phyloP scores from a whole-genome alignment of 2,888 invertebrate species.

The Zele albiditarsus region DNA sequence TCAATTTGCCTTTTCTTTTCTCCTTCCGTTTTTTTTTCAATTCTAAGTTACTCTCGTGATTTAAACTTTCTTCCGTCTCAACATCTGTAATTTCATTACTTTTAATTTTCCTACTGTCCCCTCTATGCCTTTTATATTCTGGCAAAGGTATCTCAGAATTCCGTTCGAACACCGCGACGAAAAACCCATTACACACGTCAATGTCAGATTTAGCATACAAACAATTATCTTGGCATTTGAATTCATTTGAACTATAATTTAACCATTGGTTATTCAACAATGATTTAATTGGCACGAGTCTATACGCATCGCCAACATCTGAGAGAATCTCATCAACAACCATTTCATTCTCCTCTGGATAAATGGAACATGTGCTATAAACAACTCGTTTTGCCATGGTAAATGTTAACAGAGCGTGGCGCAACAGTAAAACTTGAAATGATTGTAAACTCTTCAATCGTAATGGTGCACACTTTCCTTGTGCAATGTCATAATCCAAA shows the following conservation, averaged over 20 bases:
- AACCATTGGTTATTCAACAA: constrained; percentile 80
- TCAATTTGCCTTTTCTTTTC: constrained; percentile 50
- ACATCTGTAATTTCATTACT: not conserved
- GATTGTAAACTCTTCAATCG: constrained; percentile 82
- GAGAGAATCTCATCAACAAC: constrained; percentile 83
- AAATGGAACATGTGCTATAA: constrained; percentile 96
- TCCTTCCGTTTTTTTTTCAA: constrained; percentile 47
- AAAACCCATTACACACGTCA: constrained; percentile 94
- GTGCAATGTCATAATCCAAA: constrained; percentile 72
- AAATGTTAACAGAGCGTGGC: constrained; percentile 88
- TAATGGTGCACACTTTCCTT: constrained; percentile 73
- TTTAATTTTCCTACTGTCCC: constrained; percentile 13
- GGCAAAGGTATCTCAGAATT: constrained; percentile 62
- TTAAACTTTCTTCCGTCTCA: constrained; percentile 24
- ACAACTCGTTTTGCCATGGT: constrained; percentile 89
- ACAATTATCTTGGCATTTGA: constrained; percentile 81
- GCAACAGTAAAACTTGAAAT: constrained; percentile 87
- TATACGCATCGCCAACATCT: constrained; percentile 73
- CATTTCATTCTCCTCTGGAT: constrained; percentile 93
- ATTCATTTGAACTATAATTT: constrained; percentile 80
- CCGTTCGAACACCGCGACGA: constrained; percentile 91
- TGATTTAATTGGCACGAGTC: constrained; percentile 78
- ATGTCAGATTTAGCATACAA: constrained; percentile 84
- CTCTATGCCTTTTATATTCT: constrained; percentile 45
- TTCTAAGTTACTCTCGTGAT: constrained; percentile 22